A percentile compares a stretch with the other conserved stretches of the same genome.
These are phyloP conservation scores for Meleagris gallopavo DNA, from an alignment of 2,113 vertebrate species.

Conservation along the genomic window DNA sequence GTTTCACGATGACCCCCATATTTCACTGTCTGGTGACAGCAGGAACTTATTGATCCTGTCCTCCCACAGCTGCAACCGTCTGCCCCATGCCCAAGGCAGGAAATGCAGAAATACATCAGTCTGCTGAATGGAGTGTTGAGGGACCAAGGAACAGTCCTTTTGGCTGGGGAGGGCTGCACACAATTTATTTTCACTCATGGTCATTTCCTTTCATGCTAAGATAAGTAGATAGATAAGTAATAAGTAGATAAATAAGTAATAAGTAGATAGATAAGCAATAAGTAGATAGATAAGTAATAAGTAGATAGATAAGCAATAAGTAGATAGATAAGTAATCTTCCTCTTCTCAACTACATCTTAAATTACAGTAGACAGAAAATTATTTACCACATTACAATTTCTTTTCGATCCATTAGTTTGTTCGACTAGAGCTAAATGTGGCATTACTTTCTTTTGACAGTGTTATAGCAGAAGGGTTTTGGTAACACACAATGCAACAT, in stretches of 20 bases:
- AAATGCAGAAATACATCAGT: background rate
- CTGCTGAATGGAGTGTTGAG: background rate
- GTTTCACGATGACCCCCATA: rapidly evolving
- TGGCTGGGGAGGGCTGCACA: background rate
- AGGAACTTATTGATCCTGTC: background rate
- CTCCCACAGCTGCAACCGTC: background rate
- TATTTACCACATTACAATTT: conserved; percentile 59
- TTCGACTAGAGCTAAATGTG: conserved; percentile 11
- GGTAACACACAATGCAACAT: background rate
- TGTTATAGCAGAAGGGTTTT: background rate
- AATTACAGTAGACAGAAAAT: conserved; percentile 59
- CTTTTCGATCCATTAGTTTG: conserved; percentile 61
- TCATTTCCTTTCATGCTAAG: background rate
- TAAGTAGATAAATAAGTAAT: too few species aligned
- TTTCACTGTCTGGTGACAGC: rapidly evolving
- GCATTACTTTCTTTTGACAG: conserved; percentile 40
- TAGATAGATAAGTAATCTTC: conserved; percentile 44
- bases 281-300: too few species aligned
- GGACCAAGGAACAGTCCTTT: background rate
- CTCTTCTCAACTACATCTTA: conserved; percentile 30
- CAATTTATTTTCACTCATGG: conserved; percentile 4
- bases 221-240: background rate
- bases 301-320: too few species aligned
- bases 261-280: conserved; percentile 16
- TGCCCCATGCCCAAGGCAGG: rapidly evolving